Evolutionary conservation across 2,113 vertebrate genomes (phyloP).

Genomic region (Sardina pilchardus): DNA sequence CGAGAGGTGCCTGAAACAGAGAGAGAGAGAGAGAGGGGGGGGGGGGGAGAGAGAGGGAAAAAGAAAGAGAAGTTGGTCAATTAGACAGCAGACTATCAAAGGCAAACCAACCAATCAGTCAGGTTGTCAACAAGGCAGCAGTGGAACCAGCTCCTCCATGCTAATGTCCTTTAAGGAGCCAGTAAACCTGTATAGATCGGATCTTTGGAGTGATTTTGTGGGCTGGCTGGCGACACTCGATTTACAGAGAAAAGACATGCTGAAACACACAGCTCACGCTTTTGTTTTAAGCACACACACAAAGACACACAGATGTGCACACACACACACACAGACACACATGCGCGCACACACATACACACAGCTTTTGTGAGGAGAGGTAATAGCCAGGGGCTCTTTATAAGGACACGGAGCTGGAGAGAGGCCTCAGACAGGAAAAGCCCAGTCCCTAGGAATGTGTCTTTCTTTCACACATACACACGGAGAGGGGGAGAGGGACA

Average conservation of each 20-base stretch:
- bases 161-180: neutral
- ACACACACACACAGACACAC: neutral
- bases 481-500: neutral
- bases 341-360: neutral
- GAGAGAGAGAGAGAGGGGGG: slow-evolving; percentile 13
- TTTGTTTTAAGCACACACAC: neutral
- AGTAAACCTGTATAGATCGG: neutral
- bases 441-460: neutral
- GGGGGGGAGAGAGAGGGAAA: slow-evolving; percentile 8
- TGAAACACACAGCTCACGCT: too few relatives aligned
- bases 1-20: slow-evolving; percentile 59
- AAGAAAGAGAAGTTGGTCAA: neutral
- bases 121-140: neutral
- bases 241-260: neutral
- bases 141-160: neutral
- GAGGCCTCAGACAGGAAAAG: slow-evolving; percentile 1
- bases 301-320: neutral
- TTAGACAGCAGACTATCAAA: neutral
- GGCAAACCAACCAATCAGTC: slow-evolving; percentile 1
- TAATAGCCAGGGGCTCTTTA: neutral
- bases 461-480: neutral
- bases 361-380: neutral
- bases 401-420: neutral
- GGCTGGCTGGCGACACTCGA: neutral
- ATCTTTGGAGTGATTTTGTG: neutral